Evolutionary conservation across 1,140 invertebrate species (phyloP).

Genomic region (Cardiocondyla obscurior): DNA sequence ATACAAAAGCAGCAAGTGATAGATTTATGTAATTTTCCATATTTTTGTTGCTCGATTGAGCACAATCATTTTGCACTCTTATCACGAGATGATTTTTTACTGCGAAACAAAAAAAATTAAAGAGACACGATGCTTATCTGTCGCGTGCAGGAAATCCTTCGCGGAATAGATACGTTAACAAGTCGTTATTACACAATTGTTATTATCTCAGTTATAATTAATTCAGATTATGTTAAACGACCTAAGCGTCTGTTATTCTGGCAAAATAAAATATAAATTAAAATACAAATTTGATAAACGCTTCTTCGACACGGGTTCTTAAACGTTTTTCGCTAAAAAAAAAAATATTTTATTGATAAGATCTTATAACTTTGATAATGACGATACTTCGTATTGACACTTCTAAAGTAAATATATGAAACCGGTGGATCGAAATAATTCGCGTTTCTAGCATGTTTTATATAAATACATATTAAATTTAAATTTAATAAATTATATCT

Average conservation of each 20-base stretch:
- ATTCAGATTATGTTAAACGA: background rate
- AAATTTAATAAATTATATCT: too few relatives aligned
- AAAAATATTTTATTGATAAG: background rate
- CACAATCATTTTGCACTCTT: background rate
- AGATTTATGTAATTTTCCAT: background rate
- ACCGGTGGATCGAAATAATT: background rate
- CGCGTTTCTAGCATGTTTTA: background rate
- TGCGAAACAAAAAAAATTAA: background rate
- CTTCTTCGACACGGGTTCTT: background rate
- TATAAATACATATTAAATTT: background rate
- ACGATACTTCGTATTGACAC: background rate
- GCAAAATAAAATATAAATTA: background rate
- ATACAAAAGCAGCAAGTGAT: background rate
- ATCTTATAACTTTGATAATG: background rate
- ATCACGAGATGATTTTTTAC: background rate
- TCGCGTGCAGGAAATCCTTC: slow-evolving; percentile 25
- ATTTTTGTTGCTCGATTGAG: background rate
- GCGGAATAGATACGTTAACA: background rate
- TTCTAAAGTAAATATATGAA: background rate
- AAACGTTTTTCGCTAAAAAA: too few relatives aligned
- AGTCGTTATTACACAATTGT: background rate
- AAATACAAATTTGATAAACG: background rate
- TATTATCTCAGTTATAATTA: too few relatives aligned
- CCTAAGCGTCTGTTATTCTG: background rate
- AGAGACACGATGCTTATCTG: slow-evolving; percentile 10